Evolutionary conservation across 1,140 invertebrate genomes (phyloP), one percentile per base, ranked within the genome.

Genomic region (Polypedilum vanderplanki): DNA sequence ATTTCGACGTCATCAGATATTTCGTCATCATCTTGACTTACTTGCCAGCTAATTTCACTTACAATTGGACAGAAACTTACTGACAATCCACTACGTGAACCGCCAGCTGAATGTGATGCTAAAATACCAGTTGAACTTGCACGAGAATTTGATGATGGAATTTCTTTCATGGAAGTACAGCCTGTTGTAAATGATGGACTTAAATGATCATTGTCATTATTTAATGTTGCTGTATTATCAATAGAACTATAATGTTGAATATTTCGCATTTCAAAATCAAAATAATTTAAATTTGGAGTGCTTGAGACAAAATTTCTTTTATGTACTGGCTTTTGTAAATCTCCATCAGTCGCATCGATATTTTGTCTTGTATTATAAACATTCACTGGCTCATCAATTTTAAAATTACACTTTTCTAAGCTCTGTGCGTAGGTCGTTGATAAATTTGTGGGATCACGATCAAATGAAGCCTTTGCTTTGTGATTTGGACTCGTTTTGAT

Each of bases 51-150:
- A 41, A 91, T 89, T 80, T 91, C 89, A 17, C 88, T 87, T 1
- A 91, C 89, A 41, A 91, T 86, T 0, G 90, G 90, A 78, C 88
- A 89, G 78, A 91, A 91, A 76, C 88, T 87, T 1, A 89, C 88
- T 1, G 22, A 40, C n/a, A 82, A 80, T 0, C 83, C 83, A 33
- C 82, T 82, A 0, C 80, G 78, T 12, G 84, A 86, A 0, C 85
- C 85, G 46, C 46, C 46, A 12, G 46, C n/a, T 12, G 85, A 74
- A 78, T 85, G 73, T 82, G 83, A 77, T 86, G 81, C 75, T 83
- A 85, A 77, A 83, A 86, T 85, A 73, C 86, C 86, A 77, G 81
- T 84, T 77, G 84, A 85, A 40, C 79, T 83, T 46, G 79, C 83
- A 75, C 78, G 80, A 76, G 33, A 78, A 41, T 77, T 73, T 40